These are phyloP conservation scores for Nemoura dubitans DNA, from an alignment of 2,888 invertebrate species.

Conservation along the genomic window DNA sequence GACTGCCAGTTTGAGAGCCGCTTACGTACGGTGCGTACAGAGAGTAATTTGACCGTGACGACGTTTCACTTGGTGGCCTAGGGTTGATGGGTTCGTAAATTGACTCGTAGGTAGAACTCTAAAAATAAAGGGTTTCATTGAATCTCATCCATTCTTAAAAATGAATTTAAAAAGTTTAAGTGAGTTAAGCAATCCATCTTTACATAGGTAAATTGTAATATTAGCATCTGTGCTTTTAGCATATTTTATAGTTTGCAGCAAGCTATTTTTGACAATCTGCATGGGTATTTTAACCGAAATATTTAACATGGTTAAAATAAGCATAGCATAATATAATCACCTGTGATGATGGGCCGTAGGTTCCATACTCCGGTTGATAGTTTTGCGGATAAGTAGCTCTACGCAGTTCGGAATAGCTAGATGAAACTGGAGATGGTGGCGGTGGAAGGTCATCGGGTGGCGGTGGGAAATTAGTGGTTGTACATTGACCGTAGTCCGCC, in stretches of 20 bases:
- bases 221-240: too few species aligned
- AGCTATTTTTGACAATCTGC: too few species aligned
- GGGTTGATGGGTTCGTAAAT: slow-evolving; percentile 93
- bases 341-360: slow-evolving; percentile 78
- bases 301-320: too few species aligned
- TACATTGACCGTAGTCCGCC: slow-evolving; percentile 61
- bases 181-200: too few species aligned
- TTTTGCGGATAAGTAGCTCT: slow-evolving; percentile 77
- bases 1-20: slow-evolving; percentile 50
- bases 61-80: slow-evolving; percentile 76
- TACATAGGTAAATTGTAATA: too few species aligned
- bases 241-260: too few species aligned
- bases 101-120: slow-evolving; percentile 83
- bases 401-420: slow-evolving; percentile 87
- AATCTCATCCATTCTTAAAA: background rate
- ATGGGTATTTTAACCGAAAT: too few species aligned
- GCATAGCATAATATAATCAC: too few species aligned
- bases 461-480: slow-evolving; percentile 61
- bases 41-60: slow-evolving; percentile 72
- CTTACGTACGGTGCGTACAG: slow-evolving; percentile 72
- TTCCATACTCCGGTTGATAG: slow-evolving; percentile 64
- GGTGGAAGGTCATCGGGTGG: slow-evolving; percentile 76
- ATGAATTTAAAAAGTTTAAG: background rate
- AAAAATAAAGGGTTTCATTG: slow-evolving; percentile 52
- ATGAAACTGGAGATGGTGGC: slow-evolving; percentile 90